Conservation (phyloP, 1,140 invertebrate species). For the Diachasmimorpha longicaudata region DNA sequence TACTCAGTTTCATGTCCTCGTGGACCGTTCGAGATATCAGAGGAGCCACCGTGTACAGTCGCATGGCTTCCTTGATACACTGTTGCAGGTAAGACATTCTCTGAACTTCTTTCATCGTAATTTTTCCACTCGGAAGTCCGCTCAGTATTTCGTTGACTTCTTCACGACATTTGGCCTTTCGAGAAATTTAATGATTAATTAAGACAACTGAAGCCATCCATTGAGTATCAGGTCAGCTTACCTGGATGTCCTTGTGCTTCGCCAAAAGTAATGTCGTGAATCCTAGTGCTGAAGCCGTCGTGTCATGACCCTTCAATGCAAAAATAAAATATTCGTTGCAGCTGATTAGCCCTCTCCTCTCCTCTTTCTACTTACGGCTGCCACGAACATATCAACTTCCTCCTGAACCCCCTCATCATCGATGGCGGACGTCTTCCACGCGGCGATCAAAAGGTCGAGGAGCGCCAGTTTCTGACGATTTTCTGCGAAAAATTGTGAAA, state of each 20-base stretch:
- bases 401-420: slow-evolving; percentile 73
- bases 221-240: slow-evolving; percentile 34
- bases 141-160: slow-evolving; percentile 33
- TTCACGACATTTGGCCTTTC: slow-evolving; percentile 29
- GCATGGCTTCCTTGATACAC: slow-evolving; percentile 69
- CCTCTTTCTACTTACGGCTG: slow-evolving; percentile 65
- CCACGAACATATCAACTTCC: slow-evolving; percentile 85
- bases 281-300: slow-evolving; percentile 69
- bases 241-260: slow-evolving; percentile 69
- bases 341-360: too few relatives aligned
- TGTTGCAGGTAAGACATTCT: slow-evolving; percentile 64
- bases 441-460: slow-evolving; percentile 76
- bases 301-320: slow-evolving; percentile 69
- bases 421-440: slow-evolving; percentile 59
- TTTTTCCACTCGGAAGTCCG: slow-evolving; percentile 23
- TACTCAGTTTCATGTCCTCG: slow-evolving; percentile 51
- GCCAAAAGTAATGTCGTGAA: slow-evolving; percentile 71
- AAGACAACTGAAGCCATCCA: not conserved
- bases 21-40: slow-evolving; percentile 58
- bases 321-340: not conserved
- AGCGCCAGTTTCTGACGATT: slow-evolving; percentile 67
- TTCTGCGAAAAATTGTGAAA: not conserved
- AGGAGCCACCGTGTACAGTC: slow-evolving; percentile 68
- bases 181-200: not conserved
- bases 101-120: slow-evolving; percentile 32